A percentile compares a stretch with the other conserved stretches of the same genome.
Evolutionary conservation across 2,797 vertebrate genomes (phyloP).

Genomic region (Eupleurogrammus muticus): DNA sequence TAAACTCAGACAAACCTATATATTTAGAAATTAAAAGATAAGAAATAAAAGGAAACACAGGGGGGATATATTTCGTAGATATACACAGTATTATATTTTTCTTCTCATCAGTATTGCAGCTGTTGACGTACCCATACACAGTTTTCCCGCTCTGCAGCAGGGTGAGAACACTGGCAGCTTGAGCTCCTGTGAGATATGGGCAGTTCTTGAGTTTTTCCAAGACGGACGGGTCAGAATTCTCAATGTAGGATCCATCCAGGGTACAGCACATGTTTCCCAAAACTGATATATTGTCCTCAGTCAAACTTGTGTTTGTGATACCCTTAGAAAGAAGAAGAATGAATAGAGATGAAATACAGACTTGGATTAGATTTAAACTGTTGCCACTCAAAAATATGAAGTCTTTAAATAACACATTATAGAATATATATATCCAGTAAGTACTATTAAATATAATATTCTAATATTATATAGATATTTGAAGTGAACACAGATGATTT

Average conservation of each 20-base stretch:
- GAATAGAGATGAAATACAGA: not conserved
- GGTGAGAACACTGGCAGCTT: conserved; percentile 56
- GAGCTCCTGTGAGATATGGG: conserved; percentile 28
- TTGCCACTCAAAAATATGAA: not conserved
- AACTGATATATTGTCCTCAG: conserved; percentile 58
- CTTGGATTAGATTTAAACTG: not conserved
- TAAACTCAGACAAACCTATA: not conserved
- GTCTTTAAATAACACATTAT: not conserved
- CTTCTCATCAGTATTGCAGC: not conserved
- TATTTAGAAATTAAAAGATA: not conserved
- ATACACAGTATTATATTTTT: too few species aligned
- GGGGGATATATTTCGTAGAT: too few species aligned
- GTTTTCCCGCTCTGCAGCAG: conserved; percentile 65
- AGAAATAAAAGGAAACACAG: not conserved
- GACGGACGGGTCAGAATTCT: conserved; percentile 72
- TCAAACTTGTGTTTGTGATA: conserved; percentile 72
- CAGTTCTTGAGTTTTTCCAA: conserved; percentile 80
- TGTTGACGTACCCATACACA: conserved; percentile 66
- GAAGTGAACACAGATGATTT: too few species aligned
- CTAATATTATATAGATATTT: not conserved
- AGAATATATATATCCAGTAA: too few species aligned
- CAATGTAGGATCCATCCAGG: conserved; percentile 69
- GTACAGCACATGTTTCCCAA: conserved; percentile 83
- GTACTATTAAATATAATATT: not conserved
- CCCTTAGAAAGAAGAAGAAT: conserved; percentile 50